Percentiles rank a stretch among this genome's conserved stretches.
These are phyloP conservation scores for Pharmacophagus antenor DNA, from an alignment of 2,888 invertebrate genomes.

Conservation along the genomic window DNA sequence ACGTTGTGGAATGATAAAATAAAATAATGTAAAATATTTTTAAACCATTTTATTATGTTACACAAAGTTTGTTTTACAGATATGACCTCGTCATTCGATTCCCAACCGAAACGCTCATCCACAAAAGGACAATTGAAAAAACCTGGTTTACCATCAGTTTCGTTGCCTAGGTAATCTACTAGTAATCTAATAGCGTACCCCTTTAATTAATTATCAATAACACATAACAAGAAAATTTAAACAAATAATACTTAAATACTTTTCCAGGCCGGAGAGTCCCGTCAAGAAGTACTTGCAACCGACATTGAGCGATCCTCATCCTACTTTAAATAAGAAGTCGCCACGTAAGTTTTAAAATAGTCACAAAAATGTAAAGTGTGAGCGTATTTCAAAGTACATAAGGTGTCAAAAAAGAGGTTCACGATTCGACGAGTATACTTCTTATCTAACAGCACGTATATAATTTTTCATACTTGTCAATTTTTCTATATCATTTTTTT, in stretches of 20 bases:
- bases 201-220: neutral
- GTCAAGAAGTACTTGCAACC: slow-evolving; percentile 91
- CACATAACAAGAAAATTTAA: neutral
- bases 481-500: no score
- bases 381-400: no score
- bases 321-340: slow-evolving; percentile 82
- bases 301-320: slow-evolving; percentile 87
- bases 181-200: neutral
- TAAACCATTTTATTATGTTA: no score
- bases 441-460: no score
- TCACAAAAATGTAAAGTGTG: no score
- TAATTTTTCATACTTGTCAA: no score
- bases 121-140: slow-evolving; percentile 69
- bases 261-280: slow-evolving; percentile 89
- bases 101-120: slow-evolving; percentile 65
- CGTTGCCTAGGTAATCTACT: slow-evolving; percentile 59
- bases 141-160: slow-evolving; percentile 62
- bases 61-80: slow-evolving; percentile 45
- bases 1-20: no score
- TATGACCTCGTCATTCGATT: slow-evolving; percentile 63
- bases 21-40: no score
- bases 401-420: no score
- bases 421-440: no score
- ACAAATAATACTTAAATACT: neutral
- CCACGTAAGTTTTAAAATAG: slow-evolving; percentile 82